Conservation (phyloP, 2,888 invertebrate genomes). For the Adela reaumurella region DNA sequence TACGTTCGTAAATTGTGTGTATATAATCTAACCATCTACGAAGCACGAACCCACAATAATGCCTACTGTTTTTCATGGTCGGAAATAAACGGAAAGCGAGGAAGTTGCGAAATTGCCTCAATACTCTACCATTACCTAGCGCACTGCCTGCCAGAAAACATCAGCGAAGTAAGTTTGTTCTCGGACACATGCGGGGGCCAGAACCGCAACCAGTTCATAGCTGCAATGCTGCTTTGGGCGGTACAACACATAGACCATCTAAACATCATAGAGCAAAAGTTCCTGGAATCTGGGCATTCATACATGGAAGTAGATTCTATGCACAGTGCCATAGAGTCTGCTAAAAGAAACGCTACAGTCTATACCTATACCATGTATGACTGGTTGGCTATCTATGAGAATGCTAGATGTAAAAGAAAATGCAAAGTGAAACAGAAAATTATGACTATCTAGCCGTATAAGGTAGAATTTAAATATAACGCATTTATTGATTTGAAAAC, state of each 20-base stretch:
- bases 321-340: slow-evolving; percentile 5
- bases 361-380: too few relatives aligned
- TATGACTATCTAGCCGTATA: too few relatives aligned
- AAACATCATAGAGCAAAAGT: slow-evolving; percentile 2
- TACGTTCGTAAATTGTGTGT: not conserved
- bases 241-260: not conserved
- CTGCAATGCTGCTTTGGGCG: not conserved
- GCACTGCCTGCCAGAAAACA: not conserved
- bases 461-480: too few relatives aligned
- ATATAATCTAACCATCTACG: not conserved
- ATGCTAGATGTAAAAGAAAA: too few relatives aligned
- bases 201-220: not conserved
- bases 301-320: slow-evolving; percentile 4
- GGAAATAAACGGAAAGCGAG: not conserved
- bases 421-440: too few relatives aligned
- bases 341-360: too few relatives aligned
- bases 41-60: not conserved
- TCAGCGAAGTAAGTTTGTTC: not conserved
- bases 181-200: not conserved
- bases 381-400: too few relatives aligned
- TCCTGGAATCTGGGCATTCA: slow-evolving; percentile 4
- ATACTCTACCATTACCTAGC: not conserved
- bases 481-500: too few relatives aligned
- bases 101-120: not conserved
- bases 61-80: not conserved